Conservation (phyloP, 1,140 invertebrate species). For the Drosophila fuyamai region DNA sequence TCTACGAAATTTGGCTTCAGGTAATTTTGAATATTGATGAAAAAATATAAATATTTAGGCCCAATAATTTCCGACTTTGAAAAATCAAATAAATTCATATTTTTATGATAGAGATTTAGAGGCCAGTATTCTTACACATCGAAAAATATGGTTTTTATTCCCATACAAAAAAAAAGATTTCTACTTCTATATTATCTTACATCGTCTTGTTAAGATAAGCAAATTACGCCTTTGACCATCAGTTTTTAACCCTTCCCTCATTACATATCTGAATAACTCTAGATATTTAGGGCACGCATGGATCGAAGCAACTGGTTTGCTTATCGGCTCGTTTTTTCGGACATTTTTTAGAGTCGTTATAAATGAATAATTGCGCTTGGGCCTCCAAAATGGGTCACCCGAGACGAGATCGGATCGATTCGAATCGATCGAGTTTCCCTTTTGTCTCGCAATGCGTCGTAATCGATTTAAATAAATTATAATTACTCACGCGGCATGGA, state of each 20-base stretch:
- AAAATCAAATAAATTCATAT: constrained; percentile 3
- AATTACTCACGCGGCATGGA: constrained; percentile 67
- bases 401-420: constrained; percentile 37
- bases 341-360: constrained; percentile 62
- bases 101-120: constrained; percentile 1
- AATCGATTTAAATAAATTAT: constrained; percentile 82
- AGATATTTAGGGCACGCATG: constrained; percentile 70
- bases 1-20: constrained; percentile 11
- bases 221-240: background rate
- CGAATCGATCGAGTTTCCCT: constrained; percentile 60
- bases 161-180: background rate
- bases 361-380: constrained; percentile 72
- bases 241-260: background rate
- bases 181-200: background rate
- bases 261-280: constrained; percentile 29
- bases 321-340: constrained; percentile 44
- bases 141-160: background rate
- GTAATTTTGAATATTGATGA: constrained; percentile 17
- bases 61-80: constrained; percentile 19
- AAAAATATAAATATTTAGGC: constrained; percentile 23
- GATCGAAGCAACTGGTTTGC: constrained; percentile 57
- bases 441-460: constrained; percentile 42
- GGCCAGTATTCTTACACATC: background rate
- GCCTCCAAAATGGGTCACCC: constrained; percentile 61
- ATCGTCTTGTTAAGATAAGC: background rate